Evolutionary conservation across 2,113 vertebrate species (phyloP).

Genomic region (Globicephala melas): DNA sequence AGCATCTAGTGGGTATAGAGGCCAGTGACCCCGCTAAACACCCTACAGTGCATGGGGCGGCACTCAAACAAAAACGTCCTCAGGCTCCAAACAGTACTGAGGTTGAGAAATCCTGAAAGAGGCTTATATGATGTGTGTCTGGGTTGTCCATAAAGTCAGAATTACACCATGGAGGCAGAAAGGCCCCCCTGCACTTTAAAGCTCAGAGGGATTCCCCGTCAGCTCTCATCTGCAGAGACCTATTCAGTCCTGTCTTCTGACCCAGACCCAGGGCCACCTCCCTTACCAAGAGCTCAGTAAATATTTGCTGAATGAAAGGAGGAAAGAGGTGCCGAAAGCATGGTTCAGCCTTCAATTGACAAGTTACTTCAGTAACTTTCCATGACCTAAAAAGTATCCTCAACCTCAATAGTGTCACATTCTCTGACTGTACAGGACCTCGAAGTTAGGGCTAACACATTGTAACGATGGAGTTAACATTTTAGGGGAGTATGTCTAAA

Average conservation of each 20-base stretch:
- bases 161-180: not conserved
- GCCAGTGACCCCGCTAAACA: not conserved
- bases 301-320: not conserved
- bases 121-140: not conserved
- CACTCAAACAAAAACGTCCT: not conserved
- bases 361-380: not conserved
- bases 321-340: not conserved
- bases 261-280: not conserved
- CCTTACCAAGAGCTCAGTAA: not conserved
- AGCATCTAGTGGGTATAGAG: not conserved
- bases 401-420: not conserved
- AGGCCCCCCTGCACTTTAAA: not conserved
- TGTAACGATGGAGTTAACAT: not conserved
- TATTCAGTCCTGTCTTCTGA: not conserved
- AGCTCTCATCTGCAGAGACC: not conserved
- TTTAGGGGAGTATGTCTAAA: not conserved
- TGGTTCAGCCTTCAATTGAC: not conserved
- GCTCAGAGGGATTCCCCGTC: not conserved
- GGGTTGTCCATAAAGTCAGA: not conserved
- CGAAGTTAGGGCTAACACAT: not conserved
- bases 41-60: not conserved
- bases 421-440: not conserved
- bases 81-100: not conserved
- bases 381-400: not conserved
- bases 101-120: not conserved